Percentiles rank a stretch among this genome's conserved stretches.
phyloP scores from a whole-genome alignment of 1,140 invertebrate species.

The Philaenus spumarius region DNA sequence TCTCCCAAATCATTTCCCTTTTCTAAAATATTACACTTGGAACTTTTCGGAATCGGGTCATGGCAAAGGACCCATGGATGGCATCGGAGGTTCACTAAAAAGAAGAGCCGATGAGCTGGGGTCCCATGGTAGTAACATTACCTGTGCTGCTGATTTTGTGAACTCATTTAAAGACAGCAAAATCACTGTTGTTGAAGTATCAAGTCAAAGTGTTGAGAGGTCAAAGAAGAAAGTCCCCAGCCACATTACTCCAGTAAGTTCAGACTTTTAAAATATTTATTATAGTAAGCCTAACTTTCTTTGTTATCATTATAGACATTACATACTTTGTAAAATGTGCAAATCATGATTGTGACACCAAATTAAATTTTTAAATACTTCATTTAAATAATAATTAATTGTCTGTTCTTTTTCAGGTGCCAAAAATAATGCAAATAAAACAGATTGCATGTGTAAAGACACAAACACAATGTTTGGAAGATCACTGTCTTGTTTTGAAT shows the following conservation, averaged over 20 bases:
- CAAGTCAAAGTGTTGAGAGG: not conserved
- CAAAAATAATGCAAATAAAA: too few relatives aligned
- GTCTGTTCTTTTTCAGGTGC: too few relatives aligned
- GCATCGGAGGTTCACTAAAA: slow-evolving; percentile 38
- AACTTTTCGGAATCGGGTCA: slow-evolving; percentile 39
- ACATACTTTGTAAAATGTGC: too few relatives aligned
- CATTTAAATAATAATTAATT: too few relatives aligned
- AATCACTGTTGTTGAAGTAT: not conserved
- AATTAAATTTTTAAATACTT: too few relatives aligned
- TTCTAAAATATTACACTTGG: slow-evolving; percentile 30
- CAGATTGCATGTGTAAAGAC: not conserved
- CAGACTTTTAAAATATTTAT: too few relatives aligned
- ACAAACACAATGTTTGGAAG: not conserved
- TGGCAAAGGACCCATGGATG: slow-evolving; percentile 41
- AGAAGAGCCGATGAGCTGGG: slow-evolving; percentile 33
- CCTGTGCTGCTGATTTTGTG: not conserved
- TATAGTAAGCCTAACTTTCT: too few relatives aligned
- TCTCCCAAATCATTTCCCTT: slow-evolving; percentile 12
- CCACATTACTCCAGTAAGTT: not conserved
- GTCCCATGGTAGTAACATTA: slow-evolving; percentile 29
- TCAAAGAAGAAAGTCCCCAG: not conserved
- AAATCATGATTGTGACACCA: too few relatives aligned
- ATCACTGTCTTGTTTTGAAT: not conserved
- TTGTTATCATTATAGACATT: too few relatives aligned
- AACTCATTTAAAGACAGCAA: not conserved